phyloP scores from a whole-genome alignment of 2,888 invertebrate species.

The Nomada ferruginata region DNA sequence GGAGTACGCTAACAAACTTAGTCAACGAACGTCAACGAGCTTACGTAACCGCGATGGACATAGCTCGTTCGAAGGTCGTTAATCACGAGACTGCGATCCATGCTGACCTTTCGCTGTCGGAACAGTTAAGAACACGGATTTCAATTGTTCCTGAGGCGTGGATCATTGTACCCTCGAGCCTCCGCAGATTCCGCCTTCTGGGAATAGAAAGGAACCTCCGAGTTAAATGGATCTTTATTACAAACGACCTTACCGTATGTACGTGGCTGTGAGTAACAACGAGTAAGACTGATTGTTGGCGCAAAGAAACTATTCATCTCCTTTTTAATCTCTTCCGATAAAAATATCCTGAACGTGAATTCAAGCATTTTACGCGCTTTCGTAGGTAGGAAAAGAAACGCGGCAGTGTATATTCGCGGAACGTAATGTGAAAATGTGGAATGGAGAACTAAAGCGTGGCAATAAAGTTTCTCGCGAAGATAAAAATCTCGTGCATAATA shows the following conservation, averaged over 20 bases:
- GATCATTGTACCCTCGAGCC: constrained; percentile 30
- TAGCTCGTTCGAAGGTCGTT: constrained; percentile 59
- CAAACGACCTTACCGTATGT: background rate
- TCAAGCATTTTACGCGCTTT: too few relatives aligned
- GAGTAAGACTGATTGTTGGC: too few relatives aligned
- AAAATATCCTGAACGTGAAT: too few relatives aligned
- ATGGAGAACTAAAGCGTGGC: too few relatives aligned
- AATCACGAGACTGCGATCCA: constrained; percentile 54
- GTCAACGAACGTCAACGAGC: constrained; percentile 59
- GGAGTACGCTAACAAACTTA: constrained; percentile 63
- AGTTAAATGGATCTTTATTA: constrained; percentile 1
- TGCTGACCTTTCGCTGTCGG: constrained; percentile 37
- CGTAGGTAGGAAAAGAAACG: too few relatives aligned
- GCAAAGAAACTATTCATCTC: too few relatives aligned
- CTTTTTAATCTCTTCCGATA: too few relatives aligned
- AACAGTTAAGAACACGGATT: constrained; percentile 39
- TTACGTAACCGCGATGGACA: constrained; percentile 63
- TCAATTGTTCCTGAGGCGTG: constrained; percentile 28
- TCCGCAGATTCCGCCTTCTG: background rate
- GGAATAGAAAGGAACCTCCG: constrained; percentile 1
- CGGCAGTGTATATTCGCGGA: too few relatives aligned
- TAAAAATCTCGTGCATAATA: too few relatives aligned
- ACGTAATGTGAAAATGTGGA: too few relatives aligned
- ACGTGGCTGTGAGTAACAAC: too few relatives aligned
- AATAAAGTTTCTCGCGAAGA: too few relatives aligned